Conservation (phyloP, 2,797 vertebrate species). For the Premnoplex brunnescens region DNA sequence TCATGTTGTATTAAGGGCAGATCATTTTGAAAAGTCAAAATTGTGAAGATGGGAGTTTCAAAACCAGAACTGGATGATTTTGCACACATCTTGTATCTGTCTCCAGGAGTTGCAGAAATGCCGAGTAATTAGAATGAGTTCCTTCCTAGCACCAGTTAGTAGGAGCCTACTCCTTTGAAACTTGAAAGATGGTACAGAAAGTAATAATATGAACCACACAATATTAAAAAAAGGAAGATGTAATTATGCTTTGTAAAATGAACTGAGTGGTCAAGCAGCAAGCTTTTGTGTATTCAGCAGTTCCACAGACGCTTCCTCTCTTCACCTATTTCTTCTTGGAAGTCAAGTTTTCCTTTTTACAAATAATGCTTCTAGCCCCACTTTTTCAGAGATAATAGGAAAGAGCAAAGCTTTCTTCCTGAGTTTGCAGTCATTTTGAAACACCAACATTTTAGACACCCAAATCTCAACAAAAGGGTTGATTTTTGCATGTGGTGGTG, state of each 20-base stretch:
- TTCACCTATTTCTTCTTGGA: not conserved
- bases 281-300: conserved; percentile 17
- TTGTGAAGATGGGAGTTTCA: not conserved
- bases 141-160: not conserved
- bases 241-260: not conserved
- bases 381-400: not conserved
- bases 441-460: not conserved
- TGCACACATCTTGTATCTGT: not conserved
- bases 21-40: conserved; percentile 37
- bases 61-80: not conserved
- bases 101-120: not conserved
- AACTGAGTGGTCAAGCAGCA: not conserved
- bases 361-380: not conserved
- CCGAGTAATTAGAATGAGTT: conserved; percentile 2
- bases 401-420: not conserved
- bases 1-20: not conserved
- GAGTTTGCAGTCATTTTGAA: not conserved
- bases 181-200: conserved; percentile 15
- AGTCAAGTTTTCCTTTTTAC: not conserved
- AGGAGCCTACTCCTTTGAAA: conserved; percentile 28
- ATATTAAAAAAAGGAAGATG: conserved; percentile 19
- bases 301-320: not conserved
- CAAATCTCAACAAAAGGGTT: not conserved
- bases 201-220: conserved; percentile 1
- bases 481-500: not conserved